Evolutionary conservation across 1,140 invertebrate species (phyloP).

Genomic region (Melanaphis sacchari): DNA sequence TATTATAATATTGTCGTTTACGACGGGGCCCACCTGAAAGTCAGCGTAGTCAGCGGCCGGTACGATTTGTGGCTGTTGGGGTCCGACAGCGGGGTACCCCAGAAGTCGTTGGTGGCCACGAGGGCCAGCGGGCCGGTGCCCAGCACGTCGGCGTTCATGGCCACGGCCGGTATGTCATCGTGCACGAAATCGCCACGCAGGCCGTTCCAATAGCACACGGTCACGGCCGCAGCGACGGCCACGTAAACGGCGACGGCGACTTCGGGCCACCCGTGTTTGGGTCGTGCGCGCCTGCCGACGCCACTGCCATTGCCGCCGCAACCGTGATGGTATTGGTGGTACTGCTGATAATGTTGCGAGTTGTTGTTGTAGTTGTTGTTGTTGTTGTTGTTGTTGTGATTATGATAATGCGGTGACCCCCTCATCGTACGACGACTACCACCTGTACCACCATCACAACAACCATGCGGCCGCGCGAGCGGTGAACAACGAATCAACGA

Average conservation of each 20-base stretch:
- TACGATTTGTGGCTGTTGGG: slow-evolving; percentile 84
- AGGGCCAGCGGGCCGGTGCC: slow-evolving; percentile 71
- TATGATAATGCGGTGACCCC: not conserved
- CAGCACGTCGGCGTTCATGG: slow-evolving; percentile 82
- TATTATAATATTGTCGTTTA: not conserved
- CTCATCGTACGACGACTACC: not conserved
- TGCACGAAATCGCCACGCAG: slow-evolving; percentile 87
- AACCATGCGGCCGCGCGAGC: not conserved
- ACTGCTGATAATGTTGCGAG: not conserved
- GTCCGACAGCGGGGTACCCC: slow-evolving; percentile 89
- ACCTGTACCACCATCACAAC: not conserved
- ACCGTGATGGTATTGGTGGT: not conserved
- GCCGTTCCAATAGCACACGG: slow-evolving; percentile 78
- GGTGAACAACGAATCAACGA: not conserved
- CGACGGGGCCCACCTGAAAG: slow-evolving; percentile 75
- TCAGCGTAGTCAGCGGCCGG: slow-evolving; percentile 80
- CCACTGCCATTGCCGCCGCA: not conserved
- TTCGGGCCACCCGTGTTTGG: slow-evolving; percentile 8
- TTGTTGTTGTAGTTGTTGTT: slow-evolving; percentile 18
- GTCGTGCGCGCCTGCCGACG: not conserved
- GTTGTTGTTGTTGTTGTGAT: slow-evolving; percentile 23
- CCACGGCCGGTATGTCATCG: slow-evolving; percentile 88
- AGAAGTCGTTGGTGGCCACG: slow-evolving; percentile 86
- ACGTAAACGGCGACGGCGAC: slow-evolving; percentile 64
- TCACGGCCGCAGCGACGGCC: slow-evolving; percentile 72